Conservation (phyloP, 2,888 invertebrate genomes). For the Euplagia quadripunctaria region DNA sequence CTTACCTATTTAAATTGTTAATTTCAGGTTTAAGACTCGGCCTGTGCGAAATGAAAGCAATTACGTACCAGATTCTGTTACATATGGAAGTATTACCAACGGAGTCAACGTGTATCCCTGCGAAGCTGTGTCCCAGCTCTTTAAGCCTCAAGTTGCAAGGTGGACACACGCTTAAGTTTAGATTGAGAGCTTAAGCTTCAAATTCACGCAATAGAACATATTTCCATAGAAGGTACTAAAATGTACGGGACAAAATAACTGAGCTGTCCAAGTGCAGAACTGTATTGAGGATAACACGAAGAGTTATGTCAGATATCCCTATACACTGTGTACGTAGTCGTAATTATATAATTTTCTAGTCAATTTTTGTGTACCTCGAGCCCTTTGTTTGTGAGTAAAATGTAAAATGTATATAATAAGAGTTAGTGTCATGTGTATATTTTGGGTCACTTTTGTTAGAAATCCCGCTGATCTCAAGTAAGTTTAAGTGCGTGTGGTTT, state of each 20-base stretch:
- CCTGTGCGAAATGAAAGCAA: slow-evolving; percentile 70
- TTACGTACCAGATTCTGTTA: slow-evolving; percentile 66
- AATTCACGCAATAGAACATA: slow-evolving; percentile 47
- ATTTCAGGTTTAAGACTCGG: slow-evolving; percentile 69
- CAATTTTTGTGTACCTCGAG: too few species aligned
- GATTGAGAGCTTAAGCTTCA: background rate
- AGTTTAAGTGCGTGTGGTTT: too few species aligned
- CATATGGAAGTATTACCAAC: slow-evolving; percentile 62
- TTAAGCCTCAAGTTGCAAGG: slow-evolving; percentile 62
- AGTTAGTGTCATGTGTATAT: too few species aligned
- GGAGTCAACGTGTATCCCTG: slow-evolving; percentile 59
- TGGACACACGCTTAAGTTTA: slow-evolving; percentile 62
- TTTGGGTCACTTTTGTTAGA: too few species aligned
- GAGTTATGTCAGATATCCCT: too few species aligned
- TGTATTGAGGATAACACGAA: slow-evolving; percentile 45
- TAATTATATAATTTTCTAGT: too few species aligned
- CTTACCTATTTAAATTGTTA: too few species aligned
- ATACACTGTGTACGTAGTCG: too few species aligned
- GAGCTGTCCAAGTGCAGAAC: too few species aligned
- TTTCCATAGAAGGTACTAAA: background rate
- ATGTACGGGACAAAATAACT: too few species aligned
- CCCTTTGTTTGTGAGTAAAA: slow-evolving; percentile 43
- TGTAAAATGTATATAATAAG: too few species aligned
- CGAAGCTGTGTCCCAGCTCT: slow-evolving; percentile 47
- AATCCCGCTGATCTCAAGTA: too few species aligned